Percentiles rank a stretch among this genome's conserved stretches.
Evolutionary conservation across 2,888 invertebrate species (phyloP).

Genomic region (Lepidochrysops patricia): DNA sequence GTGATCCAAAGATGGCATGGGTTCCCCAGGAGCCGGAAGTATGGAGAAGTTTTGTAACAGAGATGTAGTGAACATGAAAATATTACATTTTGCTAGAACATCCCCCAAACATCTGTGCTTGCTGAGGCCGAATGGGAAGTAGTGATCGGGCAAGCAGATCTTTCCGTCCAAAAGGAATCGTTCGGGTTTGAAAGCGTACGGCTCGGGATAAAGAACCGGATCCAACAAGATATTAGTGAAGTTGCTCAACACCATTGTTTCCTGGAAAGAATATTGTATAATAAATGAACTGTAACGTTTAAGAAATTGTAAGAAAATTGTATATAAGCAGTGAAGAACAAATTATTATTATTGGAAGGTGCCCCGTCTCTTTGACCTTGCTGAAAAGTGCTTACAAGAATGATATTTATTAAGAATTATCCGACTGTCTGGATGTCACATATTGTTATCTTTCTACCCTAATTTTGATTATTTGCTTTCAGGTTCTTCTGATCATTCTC

Average conservation of each 20-base stretch:
- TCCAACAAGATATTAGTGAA: conserved; percentile 83
- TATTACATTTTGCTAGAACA: conserved; percentile 80
- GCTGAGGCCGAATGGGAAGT: conserved; percentile 85
- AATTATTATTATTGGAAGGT: too few relatives aligned
- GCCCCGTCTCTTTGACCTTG: too few relatives aligned
- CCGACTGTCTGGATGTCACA: too few relatives aligned
- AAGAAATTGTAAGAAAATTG: too few relatives aligned
- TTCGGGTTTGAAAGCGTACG: conserved; percentile 83
- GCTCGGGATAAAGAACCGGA: conserved; percentile 78
- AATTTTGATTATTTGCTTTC: too few relatives aligned
- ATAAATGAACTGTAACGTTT: background rate
- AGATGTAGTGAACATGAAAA: conserved; percentile 83
- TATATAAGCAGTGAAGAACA: too few relatives aligned
- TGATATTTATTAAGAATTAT: too few relatives aligned
- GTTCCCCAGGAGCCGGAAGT: conserved; percentile 76
- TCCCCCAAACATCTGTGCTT: conserved; percentile 90
- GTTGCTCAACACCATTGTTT: conserved; percentile 86
- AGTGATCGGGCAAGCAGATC: conserved; percentile 77
- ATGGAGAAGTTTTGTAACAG: conserved; percentile 84
- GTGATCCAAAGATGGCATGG: conserved; percentile 77
- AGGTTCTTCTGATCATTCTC: too few relatives aligned
- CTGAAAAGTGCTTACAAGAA: too few relatives aligned
- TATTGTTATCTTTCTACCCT: too few relatives aligned
- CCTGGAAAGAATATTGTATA: conserved; percentile 53
- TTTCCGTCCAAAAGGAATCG: conserved; percentile 80